Conservation (phyloP, 1,140 invertebrate species). For the Riptortus pedestris region DNA sequence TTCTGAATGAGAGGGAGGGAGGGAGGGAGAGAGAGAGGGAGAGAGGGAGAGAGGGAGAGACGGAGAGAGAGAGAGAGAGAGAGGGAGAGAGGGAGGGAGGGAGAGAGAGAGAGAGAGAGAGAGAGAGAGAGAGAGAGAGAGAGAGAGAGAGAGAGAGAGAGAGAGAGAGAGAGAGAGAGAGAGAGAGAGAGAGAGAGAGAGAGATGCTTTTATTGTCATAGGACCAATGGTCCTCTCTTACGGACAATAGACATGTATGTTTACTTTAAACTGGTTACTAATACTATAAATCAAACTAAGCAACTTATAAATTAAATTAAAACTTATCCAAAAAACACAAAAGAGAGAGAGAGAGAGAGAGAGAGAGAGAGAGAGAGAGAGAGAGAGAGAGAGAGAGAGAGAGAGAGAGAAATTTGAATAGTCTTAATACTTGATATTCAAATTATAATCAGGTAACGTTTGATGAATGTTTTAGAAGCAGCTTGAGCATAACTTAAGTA, state of each 20-base stretch:
- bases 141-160: not conserved
- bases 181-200: not conserved
- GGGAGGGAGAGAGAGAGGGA: too few species aligned
- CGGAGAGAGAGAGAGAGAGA: not conserved
- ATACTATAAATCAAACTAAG: too few species aligned
- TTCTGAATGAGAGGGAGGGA: too few species aligned
- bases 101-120: not conserved
- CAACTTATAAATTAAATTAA: not conserved
- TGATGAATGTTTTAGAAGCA: too few species aligned
- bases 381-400: not conserved
- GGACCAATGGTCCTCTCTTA: too few species aligned
- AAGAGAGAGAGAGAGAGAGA: not conserved
- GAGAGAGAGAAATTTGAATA: not conserved
- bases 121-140: too few species aligned
- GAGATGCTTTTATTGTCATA: not conserved
- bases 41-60: not conserved
- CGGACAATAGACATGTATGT: too few species aligned
- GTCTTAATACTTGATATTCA: not conserved
- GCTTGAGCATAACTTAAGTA: too few species aligned
- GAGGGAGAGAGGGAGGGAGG: too few species aligned
- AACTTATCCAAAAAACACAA: not conserved
- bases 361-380: not conserved
- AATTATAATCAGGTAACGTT: too few species aligned
- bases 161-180: not conserved
- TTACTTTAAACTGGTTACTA: too few species aligned